Base-by-base conservation (phyloP, 2,888 invertebrate genomes). In the Polydrusus tereticollis region DNA sequence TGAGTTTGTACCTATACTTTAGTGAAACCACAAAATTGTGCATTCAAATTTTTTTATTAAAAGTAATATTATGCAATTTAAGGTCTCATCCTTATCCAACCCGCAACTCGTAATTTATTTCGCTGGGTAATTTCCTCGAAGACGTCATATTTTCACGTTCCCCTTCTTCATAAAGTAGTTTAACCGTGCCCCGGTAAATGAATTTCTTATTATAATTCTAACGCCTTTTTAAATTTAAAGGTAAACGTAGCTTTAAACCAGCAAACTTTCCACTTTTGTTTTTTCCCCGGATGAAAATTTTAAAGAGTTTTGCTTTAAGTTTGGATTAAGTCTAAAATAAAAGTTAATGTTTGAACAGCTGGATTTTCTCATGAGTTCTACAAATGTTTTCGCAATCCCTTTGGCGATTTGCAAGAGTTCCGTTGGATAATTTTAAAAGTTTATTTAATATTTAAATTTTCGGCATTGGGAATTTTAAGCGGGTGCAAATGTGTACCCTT, bases 261-360 rank as follows among this genome's bases (percentile, higher is more conserved):
- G 43, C 55, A 43, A 60, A 68, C 36, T 43, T 23, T 38, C 21
- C 50, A 41, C 38, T 63, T 60, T 55, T 62, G 43, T 60, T 66
- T 55, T 45, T 43, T 50, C 33, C 58, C 55, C 47, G 57, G 68
- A 72, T 50, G 69, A 69, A 68, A 72, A 72, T 69, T 72, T 57
- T 38, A 43, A 63, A 68, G 58, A 62, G 67, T 71, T 68, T 67
- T 43, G 55, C 58, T 57, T 33, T 38, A 60, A 71, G 68, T 73
- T 73, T 26, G 72, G 64, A 69, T 73, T 73, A 73, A 73, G 64
- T 73, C 69, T 64, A 69, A 75, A 78, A 77, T 76, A 76, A 78
- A 78, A 78, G 77, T 80, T 77, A 75, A 77, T 75, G 78, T 80
- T 80, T 69, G 73, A 75, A 75, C 80, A 80, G 80, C 77, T 77